Conservation (phyloP, 2,797 vertebrate species). For the Lithobates sylvaticus region DNA sequence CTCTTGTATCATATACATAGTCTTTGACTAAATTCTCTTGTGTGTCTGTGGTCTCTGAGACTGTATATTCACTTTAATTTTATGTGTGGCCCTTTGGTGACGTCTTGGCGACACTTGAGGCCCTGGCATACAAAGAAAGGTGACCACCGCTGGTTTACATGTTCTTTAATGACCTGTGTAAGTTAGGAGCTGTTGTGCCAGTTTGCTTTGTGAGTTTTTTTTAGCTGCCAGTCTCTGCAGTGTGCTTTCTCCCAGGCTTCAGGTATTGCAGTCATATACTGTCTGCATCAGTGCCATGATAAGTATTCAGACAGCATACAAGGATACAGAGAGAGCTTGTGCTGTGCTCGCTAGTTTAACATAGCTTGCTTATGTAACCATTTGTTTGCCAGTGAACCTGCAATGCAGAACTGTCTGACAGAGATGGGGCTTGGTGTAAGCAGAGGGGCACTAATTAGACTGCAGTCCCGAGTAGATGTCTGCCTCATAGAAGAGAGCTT, state of each 20-base stretch:
- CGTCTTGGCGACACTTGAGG: too few relatives aligned
- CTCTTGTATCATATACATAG: too few relatives aligned
- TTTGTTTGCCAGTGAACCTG: slow-evolving; percentile 10
- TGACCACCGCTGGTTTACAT: too few relatives aligned
- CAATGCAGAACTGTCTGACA: slow-evolving; percentile 14
- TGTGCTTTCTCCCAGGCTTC: background rate
- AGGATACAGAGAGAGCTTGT: background rate
- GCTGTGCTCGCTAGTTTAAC: background rate
- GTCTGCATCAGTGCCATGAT: background rate
- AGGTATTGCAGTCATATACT: background rate
- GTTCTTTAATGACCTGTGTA: background rate
- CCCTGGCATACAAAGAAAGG: too few relatives aligned
- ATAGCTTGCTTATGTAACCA: background rate
- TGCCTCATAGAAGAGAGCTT: too few relatives aligned
- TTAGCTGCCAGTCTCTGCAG: slow-evolving; percentile 12
- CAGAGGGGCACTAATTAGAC: background rate
- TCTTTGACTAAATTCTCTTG: too few relatives aligned
- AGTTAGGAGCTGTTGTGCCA: background rate
- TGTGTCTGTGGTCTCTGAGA: too few relatives aligned
- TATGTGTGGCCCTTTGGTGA: too few relatives aligned
- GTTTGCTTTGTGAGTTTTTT: background rate
- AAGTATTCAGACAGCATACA: background rate
- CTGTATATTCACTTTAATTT: too few relatives aligned
- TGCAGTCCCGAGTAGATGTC: background rate
- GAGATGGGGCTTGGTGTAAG: background rate